These are phyloP conservation scores for Emydoidea blandingii DNA, from an alignment of 2,797 vertebrate species.

Conservation along the genomic window DNA sequence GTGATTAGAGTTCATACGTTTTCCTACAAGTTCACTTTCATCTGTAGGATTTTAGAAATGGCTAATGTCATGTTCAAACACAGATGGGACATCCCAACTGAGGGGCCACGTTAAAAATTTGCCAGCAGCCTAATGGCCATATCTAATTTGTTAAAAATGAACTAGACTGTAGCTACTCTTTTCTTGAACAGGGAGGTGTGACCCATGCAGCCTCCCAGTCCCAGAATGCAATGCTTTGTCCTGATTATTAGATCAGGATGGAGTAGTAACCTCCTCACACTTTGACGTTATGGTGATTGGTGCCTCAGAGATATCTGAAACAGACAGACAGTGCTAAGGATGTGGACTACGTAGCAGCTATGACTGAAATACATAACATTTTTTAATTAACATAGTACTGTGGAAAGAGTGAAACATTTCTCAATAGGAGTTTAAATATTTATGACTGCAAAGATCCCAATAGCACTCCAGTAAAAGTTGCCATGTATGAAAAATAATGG, in stretches of 20 bases:
- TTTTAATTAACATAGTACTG: neutral
- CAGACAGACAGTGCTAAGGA: neutral
- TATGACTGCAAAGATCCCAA: neutral
- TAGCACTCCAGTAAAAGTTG: fast-evolving
- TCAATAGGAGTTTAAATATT: neutral
- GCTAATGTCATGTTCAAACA: neutral
- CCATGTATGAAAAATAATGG: neutral
- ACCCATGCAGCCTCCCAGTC: neutral
- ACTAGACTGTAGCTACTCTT: neutral
- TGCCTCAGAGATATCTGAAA: neutral
- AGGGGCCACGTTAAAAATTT: neutral
- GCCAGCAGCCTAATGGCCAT: neutral
- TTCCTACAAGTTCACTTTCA: neutral
- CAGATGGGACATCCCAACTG: neutral
- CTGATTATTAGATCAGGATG: neutral
- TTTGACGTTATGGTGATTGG: neutral
- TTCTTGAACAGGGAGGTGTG: neutral
- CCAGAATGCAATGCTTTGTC: neutral
- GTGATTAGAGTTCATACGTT: neutral
- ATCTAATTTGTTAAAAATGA: neutral
- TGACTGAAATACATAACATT: neutral
- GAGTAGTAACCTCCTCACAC: neutral
- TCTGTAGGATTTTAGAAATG: neutral
- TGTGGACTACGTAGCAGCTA: neutral
- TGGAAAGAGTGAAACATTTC: neutral